phyloP scores from a whole-genome alignment of 2,888 invertebrate species.

The Harmothoe impar region DNA sequence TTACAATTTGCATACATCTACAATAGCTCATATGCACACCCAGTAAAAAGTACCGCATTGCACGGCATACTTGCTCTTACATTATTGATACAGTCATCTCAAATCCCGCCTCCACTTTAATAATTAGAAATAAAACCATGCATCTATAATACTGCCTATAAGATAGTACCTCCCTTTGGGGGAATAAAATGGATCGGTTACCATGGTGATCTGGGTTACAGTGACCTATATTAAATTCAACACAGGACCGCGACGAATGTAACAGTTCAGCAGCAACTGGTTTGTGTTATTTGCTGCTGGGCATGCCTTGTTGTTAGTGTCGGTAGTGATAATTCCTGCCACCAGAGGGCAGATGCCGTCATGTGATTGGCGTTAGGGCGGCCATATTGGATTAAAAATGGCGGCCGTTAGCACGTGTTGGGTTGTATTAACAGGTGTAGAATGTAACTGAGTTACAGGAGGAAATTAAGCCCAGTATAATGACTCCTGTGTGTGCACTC shows the following conservation, averaged over 20 bases:
- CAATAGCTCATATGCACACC: too few species aligned
- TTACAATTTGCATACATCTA: too few species aligned
- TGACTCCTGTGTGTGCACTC: not conserved
- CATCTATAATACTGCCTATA: too few species aligned
- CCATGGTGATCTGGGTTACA: too few species aligned
- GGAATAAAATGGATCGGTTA: too few species aligned
- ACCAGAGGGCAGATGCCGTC: not conserved
- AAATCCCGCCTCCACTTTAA: too few species aligned
- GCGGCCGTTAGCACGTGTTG: not conserved
- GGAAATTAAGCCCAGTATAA: not conserved
- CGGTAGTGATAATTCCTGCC: conserved; percentile 10
- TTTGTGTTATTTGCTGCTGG: not conserved
- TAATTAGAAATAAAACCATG: too few species aligned
- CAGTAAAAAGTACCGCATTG: too few species aligned
- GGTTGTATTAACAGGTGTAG: not conserved
- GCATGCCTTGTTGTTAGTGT: not conserved
- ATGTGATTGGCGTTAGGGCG: not conserved
- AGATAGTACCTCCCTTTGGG: too few species aligned
- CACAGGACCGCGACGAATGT: not conserved
- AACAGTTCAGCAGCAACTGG: not conserved
- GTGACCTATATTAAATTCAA: too few species aligned
- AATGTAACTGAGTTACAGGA: not conserved
- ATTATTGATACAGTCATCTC: too few species aligned
- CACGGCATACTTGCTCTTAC: too few species aligned
- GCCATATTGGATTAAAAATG: not conserved